A percentile compares a stretch with the other conserved stretches of the same genome.
Evolutionary conservation across 2,797 vertebrate species (phyloP).

Genomic region (Fistularia tabacaria): DNA sequence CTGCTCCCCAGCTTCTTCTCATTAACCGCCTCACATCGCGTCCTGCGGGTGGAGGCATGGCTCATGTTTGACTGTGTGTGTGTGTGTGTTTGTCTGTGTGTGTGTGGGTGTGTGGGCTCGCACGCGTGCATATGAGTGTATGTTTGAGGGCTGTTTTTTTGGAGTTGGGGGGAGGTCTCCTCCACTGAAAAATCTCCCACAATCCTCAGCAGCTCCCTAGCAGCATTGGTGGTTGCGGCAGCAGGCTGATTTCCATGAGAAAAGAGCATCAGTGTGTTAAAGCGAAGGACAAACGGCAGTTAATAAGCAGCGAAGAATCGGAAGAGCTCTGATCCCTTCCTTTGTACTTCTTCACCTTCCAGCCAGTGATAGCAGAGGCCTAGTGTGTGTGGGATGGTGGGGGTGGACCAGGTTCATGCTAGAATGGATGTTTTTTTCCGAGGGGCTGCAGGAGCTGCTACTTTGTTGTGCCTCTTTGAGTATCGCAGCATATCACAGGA

Average conservation of each 20-base stretch:
- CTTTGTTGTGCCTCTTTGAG: conserved; percentile 51
- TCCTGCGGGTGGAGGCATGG: conserved; percentile 17
- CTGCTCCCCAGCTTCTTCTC: too few species aligned
- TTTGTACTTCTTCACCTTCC: conserved; percentile 69
- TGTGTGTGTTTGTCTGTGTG: conserved; percentile 12
- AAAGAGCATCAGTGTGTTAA: conserved; percentile 80
- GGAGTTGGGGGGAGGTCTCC: conserved; percentile 58
- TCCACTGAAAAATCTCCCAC: conserved; percentile 63
- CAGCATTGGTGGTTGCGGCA: conserved; percentile 47
- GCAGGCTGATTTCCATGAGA: conserved; percentile 82
- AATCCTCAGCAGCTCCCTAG: conserved; percentile 67
- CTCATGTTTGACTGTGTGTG: conserved; percentile 30
- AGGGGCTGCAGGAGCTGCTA: conserved; percentile 34
- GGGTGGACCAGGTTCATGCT: conserved; percentile 58
- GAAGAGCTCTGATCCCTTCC: conserved; percentile 72
- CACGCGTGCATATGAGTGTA: conserved; percentile 5
- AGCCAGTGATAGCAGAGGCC: conserved; percentile 33
- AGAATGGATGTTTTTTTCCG: conserved; percentile 52
- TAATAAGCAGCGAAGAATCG: conserved; percentile 76
- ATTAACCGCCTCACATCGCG: too few species aligned
- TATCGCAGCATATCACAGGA: conserved; percentile 11
- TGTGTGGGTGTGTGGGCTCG: conserved; percentile 2
- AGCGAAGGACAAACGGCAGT: conserved; percentile 74
- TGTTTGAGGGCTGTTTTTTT: conserved; percentile 38
- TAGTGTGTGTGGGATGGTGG: conserved; percentile 14